Percentiles rank a stretch among this genome's conserved stretches.
Evolutionary conservation across 92 coral and sea anemone genomes (phyloP).

Genomic region (Paramuricea clavata): DNA sequence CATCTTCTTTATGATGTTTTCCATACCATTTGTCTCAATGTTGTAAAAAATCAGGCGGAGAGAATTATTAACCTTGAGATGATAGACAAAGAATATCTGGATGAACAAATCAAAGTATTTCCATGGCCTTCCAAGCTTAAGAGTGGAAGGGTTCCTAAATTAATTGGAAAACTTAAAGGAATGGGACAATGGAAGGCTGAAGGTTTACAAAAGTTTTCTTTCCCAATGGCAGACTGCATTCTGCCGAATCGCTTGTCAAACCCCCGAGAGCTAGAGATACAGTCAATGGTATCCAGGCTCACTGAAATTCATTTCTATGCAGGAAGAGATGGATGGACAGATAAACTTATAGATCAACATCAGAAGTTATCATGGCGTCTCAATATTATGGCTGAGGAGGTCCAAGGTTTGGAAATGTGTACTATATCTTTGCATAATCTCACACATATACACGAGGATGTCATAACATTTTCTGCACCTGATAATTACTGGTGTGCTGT

Average conservation of each 20-base stretch:
- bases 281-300: constrained; percentile 66
- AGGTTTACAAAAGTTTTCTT: constrained; percentile 62
- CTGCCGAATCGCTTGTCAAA: constrained; percentile 11
- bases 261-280: constrained; percentile 71
- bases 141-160: constrained; percentile 68
- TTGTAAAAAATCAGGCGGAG: constrained; percentile 64
- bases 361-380: constrained; percentile 70
- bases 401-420: constrained; percentile 80
- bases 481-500: constrained; percentile 85
- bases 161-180: constrained; percentile 60
- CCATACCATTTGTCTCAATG: constrained; percentile 67
- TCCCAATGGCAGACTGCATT: constrained; percentile 71
- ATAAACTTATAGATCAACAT: constrained; percentile 64
- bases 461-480: constrained; percentile 68
- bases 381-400: constrained; percentile 74
- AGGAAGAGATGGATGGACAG: constrained; percentile 81
- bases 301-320: constrained; percentile 77
- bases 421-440: constrained; percentile 77
- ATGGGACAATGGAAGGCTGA: constrained; percentile 70
- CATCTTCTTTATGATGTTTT: constrained; percentile 67
- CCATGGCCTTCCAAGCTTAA: constrained; percentile 70
- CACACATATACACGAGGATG: constrained; percentile 73
- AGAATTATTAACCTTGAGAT: constrained; percentile 64
- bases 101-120: constrained; percentile 57
- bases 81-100: constrained; percentile 60